Base-by-base conservation (phyloP, 2,888 invertebrate species). In the Coremacera marginata region DNA sequence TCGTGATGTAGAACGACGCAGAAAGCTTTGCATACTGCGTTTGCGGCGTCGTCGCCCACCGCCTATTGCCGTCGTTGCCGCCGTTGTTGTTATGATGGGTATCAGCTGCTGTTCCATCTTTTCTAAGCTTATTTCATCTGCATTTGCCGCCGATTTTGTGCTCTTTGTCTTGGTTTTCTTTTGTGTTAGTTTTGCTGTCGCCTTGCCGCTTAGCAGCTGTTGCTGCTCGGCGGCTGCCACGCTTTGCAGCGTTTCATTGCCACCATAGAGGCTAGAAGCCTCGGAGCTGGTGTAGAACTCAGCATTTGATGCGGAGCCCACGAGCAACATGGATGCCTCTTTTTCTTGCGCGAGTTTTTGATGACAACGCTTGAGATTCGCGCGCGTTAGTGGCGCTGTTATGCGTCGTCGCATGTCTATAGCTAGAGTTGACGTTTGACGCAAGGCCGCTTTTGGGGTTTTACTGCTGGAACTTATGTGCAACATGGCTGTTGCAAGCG, bases 361-460 rank as follows among this genome's bases (percentile, higher is more conserved):
- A 31, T 82, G 82, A 77, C 85, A 88, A 76, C 84, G 87, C 74
- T 82, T 84, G 5, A 86, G 70, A 70, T 80, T 83, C 11, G 82
- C 81, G 31, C 82, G 81, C 72, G 82, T 82, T 60, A 85, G 62
- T 3, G 83, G 83, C 11, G 82, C 82, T 16, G 80, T 82, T 31
- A 85, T 81, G 65, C 85, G 88, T 25, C 83, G 84, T 5, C 88
- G 83, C 77, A 89, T 80, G 27, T 80, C 72, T 3, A 75, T 52
- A 34, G 78, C 78, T 60, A 82, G 55, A 31, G 79, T 75, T 62
- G 14, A 11, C 19, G 55, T 55, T 7, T n/a, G 73, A 67, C 60
- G 77, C 25, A 76, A 16, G 34, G 65, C 75, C 11, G 57, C n/a
- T 34, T 52, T 51, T n/a, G 25, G 77, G 70, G 75, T 62, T 34